Conservation (phyloP, 2,888 invertebrate species). For the Autographa pulchrina region DNA sequence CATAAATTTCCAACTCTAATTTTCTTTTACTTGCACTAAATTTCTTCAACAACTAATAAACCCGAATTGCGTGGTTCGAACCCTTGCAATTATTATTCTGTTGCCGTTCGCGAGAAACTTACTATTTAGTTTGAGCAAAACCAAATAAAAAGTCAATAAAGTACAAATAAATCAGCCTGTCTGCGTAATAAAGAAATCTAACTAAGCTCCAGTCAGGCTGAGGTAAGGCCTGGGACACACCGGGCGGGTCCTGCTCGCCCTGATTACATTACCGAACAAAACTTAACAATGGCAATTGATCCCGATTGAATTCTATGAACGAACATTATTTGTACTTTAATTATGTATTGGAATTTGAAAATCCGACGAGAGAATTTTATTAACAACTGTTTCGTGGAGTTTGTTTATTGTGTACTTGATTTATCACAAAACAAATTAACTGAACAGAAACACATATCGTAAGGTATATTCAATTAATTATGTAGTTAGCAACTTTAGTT, state of each 20-base stretch:
- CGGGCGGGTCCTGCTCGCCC: constrained; percentile 18
- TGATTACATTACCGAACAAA: constrained; percentile 21
- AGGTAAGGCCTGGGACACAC: constrained; percentile 24
- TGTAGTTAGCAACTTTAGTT: no score
- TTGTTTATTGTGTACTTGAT: neutral
- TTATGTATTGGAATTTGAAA: neutral
- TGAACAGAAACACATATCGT: no score
- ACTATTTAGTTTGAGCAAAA: constrained; percentile 51
- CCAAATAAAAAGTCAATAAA: constrained; percentile 58
- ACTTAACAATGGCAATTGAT: constrained; percentile 34
- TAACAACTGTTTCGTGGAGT: neutral
- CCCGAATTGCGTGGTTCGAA: constrained; percentile 25
- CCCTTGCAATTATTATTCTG: constrained; percentile 57
- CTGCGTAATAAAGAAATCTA: constrained; percentile 55
- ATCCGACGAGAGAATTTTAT: constrained; percentile 4
- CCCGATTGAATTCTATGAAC: constrained; percentile 27
- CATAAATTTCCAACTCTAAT: constrained; percentile 36
- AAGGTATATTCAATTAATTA: no score
- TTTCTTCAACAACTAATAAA: constrained; percentile 40
- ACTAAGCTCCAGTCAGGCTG: constrained; percentile 26
- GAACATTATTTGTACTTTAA: constrained; percentile 43
- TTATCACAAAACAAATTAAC: no score
- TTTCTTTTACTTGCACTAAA: constrained; percentile 48
- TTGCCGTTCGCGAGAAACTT: constrained; percentile 44
- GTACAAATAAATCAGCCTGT: constrained; percentile 61